Evolutionary conservation across 23 tunicate species (phyloP).

Genomic region (Diplosoma virens): DNA sequence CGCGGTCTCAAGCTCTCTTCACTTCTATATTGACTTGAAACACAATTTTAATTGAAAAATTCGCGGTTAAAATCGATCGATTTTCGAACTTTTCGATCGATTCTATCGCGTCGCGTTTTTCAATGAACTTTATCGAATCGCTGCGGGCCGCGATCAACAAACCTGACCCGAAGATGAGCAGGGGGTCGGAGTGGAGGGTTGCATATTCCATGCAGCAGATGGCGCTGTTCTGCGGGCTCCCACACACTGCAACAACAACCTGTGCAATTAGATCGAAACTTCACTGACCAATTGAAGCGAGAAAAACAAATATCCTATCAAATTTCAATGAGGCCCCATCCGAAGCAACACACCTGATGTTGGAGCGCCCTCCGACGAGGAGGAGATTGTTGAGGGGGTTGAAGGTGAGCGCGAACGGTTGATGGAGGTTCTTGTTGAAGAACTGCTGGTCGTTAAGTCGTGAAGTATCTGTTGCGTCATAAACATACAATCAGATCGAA

Average conservation of each 20-base stretch:
- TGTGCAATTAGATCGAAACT: too few relatives aligned
- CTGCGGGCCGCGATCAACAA: not conserved
- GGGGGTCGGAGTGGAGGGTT: constrained; percentile 40
- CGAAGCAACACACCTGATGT: constrained; percentile 51
- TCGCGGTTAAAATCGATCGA: too few relatives aligned
- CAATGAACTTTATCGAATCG: too few relatives aligned
- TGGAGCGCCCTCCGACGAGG: constrained; percentile 54
- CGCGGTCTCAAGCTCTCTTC: too few relatives aligned
- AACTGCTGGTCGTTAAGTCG: constrained; percentile 74
- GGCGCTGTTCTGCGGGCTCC: constrained; percentile 36
- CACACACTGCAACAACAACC: constrained; percentile 64
- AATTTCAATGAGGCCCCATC: too few relatives aligned
- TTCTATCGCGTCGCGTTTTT: too few relatives aligned
- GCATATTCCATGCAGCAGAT: constrained; percentile 63
- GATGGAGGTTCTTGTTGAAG: constrained; percentile 57
- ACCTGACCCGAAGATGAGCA: constrained; percentile 76
- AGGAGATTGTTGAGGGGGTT: constrained; percentile 65
- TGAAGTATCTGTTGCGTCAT: constrained; percentile 44
- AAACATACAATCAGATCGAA: too few relatives aligned
- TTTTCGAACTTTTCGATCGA: too few relatives aligned
- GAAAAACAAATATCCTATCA: too few relatives aligned
- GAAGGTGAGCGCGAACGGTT: constrained; percentile 42
- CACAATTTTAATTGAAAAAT: too few relatives aligned
- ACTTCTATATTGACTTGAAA: too few relatives aligned
- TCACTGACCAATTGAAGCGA: too few relatives aligned